These are phyloP conservation scores for Nebria brevicollis DNA, from an alignment of 2,888 invertebrate species.

Conservation along the genomic window DNA sequence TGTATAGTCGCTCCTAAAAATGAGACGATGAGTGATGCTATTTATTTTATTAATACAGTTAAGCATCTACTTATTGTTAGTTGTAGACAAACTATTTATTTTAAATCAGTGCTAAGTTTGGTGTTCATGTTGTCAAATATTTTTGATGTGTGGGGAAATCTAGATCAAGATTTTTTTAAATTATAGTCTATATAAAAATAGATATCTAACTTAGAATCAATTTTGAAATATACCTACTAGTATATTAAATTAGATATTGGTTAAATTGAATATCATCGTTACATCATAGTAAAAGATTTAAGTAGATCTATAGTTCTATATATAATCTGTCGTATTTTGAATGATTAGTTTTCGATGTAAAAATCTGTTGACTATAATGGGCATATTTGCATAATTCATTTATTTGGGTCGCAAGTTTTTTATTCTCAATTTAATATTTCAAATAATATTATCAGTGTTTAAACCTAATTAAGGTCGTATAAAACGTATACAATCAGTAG, in stretches of 20 bases:
- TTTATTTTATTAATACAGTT: too few relatives aligned
- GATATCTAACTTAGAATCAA: too few relatives aligned
- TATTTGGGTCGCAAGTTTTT: not conserved
- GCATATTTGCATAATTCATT: not conserved
- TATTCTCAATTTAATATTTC: slow-evolving; percentile 5
- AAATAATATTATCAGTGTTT: slow-evolving; percentile 1
- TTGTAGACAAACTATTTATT: too few relatives aligned
- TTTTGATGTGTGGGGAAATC: too few relatives aligned
- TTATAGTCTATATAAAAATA: too few relatives aligned
- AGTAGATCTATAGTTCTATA: not conserved
- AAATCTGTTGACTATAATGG: not conserved
- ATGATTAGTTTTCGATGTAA: not conserved
- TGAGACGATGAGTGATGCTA: too few relatives aligned
- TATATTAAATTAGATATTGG: not conserved
- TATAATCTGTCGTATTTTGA: not conserved
- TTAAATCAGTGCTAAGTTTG: too few relatives aligned
- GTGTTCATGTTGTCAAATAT: too few relatives aligned
- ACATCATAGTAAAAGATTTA: not conserved
- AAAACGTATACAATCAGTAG: not conserved
- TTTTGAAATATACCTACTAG: not conserved
- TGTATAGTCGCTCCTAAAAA: too few relatives aligned
- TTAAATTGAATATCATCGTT: not conserved
- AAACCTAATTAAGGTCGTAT: slow-evolving; percentile 6
- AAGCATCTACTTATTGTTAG: too few relatives aligned
- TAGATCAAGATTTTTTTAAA: too few relatives aligned